Base-by-base conservation (phyloP, 2,888 invertebrate genomes). In the Timema cristinae region DNA sequence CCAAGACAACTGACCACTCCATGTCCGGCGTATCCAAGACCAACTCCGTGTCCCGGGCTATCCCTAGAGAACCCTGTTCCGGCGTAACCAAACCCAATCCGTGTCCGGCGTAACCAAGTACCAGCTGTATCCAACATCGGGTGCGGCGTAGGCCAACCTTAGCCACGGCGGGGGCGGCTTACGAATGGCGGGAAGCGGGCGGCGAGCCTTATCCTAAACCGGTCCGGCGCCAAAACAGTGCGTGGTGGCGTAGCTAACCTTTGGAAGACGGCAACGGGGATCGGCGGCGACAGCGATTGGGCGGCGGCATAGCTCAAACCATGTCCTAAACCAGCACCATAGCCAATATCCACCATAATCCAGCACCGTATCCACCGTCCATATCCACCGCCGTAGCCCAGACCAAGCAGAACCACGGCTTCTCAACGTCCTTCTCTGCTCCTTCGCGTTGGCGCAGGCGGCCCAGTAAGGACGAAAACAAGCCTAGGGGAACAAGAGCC, bases 371-470 rank as follows among this genome's bases (percentile, higher is more conserved):
- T 32, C 68, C 69, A 10, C 73, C 63, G n/a, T 75, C n/a, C 67
- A 47, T 75, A 75, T 0, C 73, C 71, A 15, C 75, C 75, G 50
- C 72, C 72, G 56, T 75, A 75, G 52, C 75, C 73, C 13, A 73
- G 68, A 54, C 73, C 72, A 15, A 70, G 49, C 50, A 76, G 72
- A n/a, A 7, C 80, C 80, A 61, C 81, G n/a, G 76, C 76, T 81
- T 81, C 10, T 78, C 76, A 16, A 78, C 78, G 72, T 77, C 78
- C 74, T 80, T 81, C 0, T 72, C 76, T 66, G 72, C 76, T 50
- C 77, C 50, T 71, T 75, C n/a, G 74, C 74, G 70, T 71, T 70
- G 48, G 67, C 73, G 52, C 63, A 69, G 71, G 68, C 73, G 71
- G 74, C n/a, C 74, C 16, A 74, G 70, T n/a, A 70, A 74, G 50